Evolutionary conservation across 2,888 invertebrate genomes (phyloP).

Genomic region (Andricus curvator): DNA sequence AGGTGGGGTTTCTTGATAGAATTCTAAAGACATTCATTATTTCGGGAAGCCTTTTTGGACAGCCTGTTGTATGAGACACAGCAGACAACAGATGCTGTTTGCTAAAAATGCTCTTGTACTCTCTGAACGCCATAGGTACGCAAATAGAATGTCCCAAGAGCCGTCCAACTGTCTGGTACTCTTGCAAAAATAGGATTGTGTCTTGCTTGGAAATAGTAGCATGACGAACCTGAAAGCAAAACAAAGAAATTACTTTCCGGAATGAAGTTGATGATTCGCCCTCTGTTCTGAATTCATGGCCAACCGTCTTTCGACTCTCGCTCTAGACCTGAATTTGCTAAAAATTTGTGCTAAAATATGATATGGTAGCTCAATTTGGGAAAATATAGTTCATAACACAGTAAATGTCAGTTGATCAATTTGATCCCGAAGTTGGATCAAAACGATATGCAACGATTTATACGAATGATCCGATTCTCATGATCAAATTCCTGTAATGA

Average conservation of each 20-base stretch:
- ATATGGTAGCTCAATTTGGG: background rate
- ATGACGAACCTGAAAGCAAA: background rate
- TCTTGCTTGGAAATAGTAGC: constrained; percentile 5
- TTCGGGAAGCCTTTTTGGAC: background rate
- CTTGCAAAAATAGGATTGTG: constrained; percentile 73
- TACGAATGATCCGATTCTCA: too few relatives aligned
- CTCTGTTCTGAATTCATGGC: constrained; percentile 16
- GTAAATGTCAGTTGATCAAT: too few relatives aligned
- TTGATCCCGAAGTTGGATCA: too few relatives aligned
- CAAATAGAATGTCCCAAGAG: constrained; percentile 65
- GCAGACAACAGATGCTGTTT: constrained; percentile 58
- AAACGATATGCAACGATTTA: too few relatives aligned
- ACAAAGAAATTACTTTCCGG: constrained; percentile 14
- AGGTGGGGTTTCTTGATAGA: background rate
- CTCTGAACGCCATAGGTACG: constrained; percentile 45
- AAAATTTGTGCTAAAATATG: too few relatives aligned
- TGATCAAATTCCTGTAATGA: too few relatives aligned
- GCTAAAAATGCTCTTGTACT: constrained; percentile 59
- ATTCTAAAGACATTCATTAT: background rate
- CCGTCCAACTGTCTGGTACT: constrained; percentile 75
- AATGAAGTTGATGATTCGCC: constrained; percentile 12
- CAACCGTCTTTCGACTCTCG: background rate
- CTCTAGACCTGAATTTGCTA: background rate
- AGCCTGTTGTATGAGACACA: constrained; percentile 21
- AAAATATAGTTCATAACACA: background rate